phyloP scores from a whole-genome alignment of 1,140 invertebrate species.

The Zaprionus camerounensis region DNA sequence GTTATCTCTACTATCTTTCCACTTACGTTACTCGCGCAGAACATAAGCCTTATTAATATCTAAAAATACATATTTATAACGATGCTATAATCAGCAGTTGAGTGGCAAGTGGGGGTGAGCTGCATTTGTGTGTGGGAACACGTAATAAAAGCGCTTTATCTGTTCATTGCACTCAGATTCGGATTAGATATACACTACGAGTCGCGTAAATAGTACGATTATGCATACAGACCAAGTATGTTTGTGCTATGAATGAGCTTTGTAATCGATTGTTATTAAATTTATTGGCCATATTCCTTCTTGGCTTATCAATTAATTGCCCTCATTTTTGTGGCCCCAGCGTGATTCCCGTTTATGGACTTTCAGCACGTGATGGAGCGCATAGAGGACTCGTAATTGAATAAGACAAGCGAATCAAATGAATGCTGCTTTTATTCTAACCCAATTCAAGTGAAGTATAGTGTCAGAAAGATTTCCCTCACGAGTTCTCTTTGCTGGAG shows the following conservation, averaged over 20 bases:
- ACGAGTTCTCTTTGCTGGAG: too few relatives aligned
- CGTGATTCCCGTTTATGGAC: slow-evolving; percentile 40
- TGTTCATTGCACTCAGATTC: slow-evolving; percentile 35
- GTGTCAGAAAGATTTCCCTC: too few relatives aligned
- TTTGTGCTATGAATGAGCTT: slow-evolving; percentile 3
- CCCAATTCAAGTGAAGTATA: not conserved
- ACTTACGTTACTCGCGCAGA: not conserved
- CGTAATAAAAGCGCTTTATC: slow-evolving; percentile 50
- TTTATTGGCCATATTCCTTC: slow-evolving; percentile 30
- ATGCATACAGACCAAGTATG: slow-evolving; percentile 2
- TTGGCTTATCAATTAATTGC: slow-evolving; percentile 53
- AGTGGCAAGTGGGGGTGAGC: slow-evolving; percentile 11
- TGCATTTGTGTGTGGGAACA: slow-evolving; percentile 36
- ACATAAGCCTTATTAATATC: slow-evolving; percentile 41
- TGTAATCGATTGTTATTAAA: slow-evolving; percentile 42
- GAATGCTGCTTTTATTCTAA: not conserved
- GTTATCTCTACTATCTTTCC: not conserved
- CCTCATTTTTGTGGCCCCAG: slow-evolving; percentile 24
- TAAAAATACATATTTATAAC: slow-evolving; percentile 19
- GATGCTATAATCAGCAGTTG: slow-evolving; percentile 8
- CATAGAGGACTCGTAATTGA: not conserved
- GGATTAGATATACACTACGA: slow-evolving; percentile 47
- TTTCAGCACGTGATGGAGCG: slow-evolving; percentile 18
- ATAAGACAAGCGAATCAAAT: not conserved
- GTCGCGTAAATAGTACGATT: slow-evolving; percentile 2